Conservation (phyloP, 2,888 invertebrate species). For the Papilio demoleus region DNA sequence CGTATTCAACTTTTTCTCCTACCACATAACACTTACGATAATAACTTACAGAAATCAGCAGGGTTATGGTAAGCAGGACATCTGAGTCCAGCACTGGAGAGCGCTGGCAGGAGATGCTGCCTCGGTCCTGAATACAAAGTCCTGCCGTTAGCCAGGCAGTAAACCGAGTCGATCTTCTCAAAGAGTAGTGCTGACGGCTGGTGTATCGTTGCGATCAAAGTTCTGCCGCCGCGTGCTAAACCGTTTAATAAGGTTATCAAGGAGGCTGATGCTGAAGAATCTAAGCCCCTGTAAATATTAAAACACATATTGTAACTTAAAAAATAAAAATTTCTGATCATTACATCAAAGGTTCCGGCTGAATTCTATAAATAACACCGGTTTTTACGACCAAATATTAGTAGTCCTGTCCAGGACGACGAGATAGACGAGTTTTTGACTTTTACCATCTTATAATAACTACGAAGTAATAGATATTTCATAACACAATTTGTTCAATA, state of each 20-base stretch:
- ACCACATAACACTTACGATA: neutral
- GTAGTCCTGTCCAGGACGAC: too few species aligned
- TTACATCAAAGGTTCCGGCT: too few species aligned
- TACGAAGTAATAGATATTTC: too few species aligned
- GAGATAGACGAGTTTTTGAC: too few species aligned
- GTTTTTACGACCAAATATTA: too few species aligned
- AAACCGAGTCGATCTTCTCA: constrained; percentile 96
- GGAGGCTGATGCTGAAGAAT: constrained; percentile 94
- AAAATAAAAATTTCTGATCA: too few species aligned
- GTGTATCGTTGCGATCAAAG: constrained; percentile 96
- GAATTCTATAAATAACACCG: too few species aligned
- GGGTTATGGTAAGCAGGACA: constrained; percentile 98
- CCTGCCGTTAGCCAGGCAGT: constrained; percentile 91
- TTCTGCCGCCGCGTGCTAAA: constrained; percentile 92
- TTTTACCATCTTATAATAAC: too few species aligned
- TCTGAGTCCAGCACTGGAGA: constrained; percentile 87
- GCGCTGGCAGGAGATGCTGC: constrained; percentile 88
- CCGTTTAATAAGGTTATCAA: constrained; percentile 91
- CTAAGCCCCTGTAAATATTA: constrained; percentile 88
- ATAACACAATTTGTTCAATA: too few species aligned
- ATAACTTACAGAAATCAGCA: constrained; percentile 91
- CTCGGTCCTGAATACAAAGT: constrained; percentile 94
- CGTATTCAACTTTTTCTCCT: too few species aligned
- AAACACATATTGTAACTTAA: neutral
- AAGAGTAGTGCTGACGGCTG: constrained; percentile 96